Conservation (phyloP, 2,888 invertebrate genomes). For the Axea sp. region DNA sequence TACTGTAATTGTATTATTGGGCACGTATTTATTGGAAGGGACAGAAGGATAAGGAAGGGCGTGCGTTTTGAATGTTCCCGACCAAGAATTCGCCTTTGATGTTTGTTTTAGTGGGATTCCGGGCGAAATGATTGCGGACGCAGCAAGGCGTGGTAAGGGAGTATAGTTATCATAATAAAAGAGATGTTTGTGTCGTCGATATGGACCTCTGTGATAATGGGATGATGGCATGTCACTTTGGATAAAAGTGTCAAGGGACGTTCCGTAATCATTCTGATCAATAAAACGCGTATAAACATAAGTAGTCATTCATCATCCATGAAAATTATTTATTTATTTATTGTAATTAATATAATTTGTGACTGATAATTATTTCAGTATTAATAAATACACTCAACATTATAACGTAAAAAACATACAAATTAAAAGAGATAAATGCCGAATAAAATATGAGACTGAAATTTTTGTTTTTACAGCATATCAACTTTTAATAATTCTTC, state of each 20-base stretch:
- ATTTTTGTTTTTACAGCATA: too few species aligned
- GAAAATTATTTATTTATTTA: too few species aligned
- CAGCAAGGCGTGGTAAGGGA: conserved; percentile 21
- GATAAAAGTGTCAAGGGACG: conserved; percentile 21
- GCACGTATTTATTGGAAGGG: conserved; percentile 44
- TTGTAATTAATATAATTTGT: too few species aligned
- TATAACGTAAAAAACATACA: too few species aligned
- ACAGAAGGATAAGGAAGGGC: conserved; percentile 25
- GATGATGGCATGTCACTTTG: conserved; percentile 31
- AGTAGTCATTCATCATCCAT: too few species aligned
- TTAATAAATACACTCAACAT: too few species aligned
- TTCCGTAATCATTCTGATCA: not conserved
- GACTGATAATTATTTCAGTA: too few species aligned
- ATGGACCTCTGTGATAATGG: conserved; percentile 15
- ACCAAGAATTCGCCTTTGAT: conserved; percentile 37
- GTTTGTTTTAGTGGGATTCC: conserved; percentile 46
- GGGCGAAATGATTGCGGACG: conserved; percentile 41
- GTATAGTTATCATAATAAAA: conserved; percentile 52
- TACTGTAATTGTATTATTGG: conserved; percentile 54
- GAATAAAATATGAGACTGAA: too few species aligned
- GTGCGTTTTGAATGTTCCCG: conserved; percentile 22
- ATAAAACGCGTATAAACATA: too few species aligned
- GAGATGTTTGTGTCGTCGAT: conserved; percentile 28
- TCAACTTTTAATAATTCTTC: too few species aligned
- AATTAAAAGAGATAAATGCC: too few species aligned